Conservation (phyloP, 2,797 vertebrate species). For the Sorex maritimensis region DNA sequence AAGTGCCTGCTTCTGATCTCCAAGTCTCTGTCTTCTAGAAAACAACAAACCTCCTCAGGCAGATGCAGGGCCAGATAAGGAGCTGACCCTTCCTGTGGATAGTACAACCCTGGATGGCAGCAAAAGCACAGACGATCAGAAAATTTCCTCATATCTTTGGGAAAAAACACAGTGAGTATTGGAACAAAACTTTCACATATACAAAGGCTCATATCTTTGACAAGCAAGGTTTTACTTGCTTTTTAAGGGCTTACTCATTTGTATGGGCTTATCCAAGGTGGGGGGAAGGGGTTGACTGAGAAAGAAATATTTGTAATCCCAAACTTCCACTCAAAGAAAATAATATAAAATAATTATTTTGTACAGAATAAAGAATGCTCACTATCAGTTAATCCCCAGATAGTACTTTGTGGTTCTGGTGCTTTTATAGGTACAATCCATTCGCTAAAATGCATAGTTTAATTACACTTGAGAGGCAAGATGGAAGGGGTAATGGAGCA, state of each 20-base stretch:
- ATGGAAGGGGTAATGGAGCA: constrained; percentile 81
- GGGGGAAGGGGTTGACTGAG: neutral
- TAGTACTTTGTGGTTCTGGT: constrained; percentile 57
- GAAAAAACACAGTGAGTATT: constrained; percentile 93
- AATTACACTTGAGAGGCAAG: constrained; percentile 80
- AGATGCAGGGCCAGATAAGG: constrained; percentile 98
- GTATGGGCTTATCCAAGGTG: neutral
- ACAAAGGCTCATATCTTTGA: constrained; percentile 2
- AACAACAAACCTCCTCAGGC: constrained; percentile 98
- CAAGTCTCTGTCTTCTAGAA: constrained; percentile 91
- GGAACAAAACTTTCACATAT: neutral
- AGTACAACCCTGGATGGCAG: constrained; percentile 97
- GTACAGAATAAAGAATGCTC: constrained; percentile 36
- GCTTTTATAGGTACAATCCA: constrained; percentile 63
- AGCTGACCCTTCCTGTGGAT: constrained; percentile 97
- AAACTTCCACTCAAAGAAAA: constrained; percentile 63
- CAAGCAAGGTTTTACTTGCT: constrained; percentile 34
- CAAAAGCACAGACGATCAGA: constrained; percentile 98
- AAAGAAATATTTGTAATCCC: constrained; percentile 65
- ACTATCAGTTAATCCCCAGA: constrained; percentile 31
- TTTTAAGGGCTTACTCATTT: constrained; percentile 46
- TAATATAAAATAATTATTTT: constrained; percentile 55
- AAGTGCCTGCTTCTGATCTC: constrained; percentile 62
- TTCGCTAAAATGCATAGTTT: constrained; percentile 74
- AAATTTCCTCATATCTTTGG: constrained; percentile 96